Evolutionary conservation across 2,113 vertebrate species (phyloP), one percentile per base, ranked within the genome.

Genomic region (Oryzias curvinotus): DNA sequence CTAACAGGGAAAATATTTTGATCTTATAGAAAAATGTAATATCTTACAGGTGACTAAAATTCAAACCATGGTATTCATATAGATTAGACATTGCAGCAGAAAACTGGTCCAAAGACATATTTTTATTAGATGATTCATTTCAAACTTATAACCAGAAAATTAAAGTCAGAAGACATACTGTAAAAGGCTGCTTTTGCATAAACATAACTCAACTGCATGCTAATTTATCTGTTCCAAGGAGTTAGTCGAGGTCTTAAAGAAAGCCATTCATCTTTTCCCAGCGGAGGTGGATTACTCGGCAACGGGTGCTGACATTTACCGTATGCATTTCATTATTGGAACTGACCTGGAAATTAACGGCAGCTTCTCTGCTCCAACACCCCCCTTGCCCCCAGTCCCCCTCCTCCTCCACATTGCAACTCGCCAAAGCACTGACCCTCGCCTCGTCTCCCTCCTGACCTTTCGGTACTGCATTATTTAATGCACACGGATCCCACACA

Each of bases 311-410:
- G 91, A 92, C 91, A 92, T 93, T 93, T 92, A 90, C 90, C 89
- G 80, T 90, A 90, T 90, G 91, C 88, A 89, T 92, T 91, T 91
- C 91, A 91, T 92, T 91, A 91, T 93, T 91, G 86, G 81, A 90
- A 88, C 81, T 92, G 92, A 92, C 90, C 91, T 92, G 88, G 86
- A 90, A 92, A 93, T 92, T 91, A 92, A 89, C 81, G 71, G 75
- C 81, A 65, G 75, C 82, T 69, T 86, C 80, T 65, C 51, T 10
- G 78, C 77, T 79, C 71, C 82, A 65, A 52, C 63, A 43, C 58
- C 69, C 61, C 61, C 73, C 73, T 46, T 41, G 8, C 21, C 17
- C 15, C 67, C 76, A 67, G 28, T 42, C 23, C 14, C 30, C 28
- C 52, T 15, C 28, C 26, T n/a, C 49, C 44, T 30, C 18, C 0